Conservation (phyloP, 2,888 invertebrate species). For the Macropis europaea region DNA sequence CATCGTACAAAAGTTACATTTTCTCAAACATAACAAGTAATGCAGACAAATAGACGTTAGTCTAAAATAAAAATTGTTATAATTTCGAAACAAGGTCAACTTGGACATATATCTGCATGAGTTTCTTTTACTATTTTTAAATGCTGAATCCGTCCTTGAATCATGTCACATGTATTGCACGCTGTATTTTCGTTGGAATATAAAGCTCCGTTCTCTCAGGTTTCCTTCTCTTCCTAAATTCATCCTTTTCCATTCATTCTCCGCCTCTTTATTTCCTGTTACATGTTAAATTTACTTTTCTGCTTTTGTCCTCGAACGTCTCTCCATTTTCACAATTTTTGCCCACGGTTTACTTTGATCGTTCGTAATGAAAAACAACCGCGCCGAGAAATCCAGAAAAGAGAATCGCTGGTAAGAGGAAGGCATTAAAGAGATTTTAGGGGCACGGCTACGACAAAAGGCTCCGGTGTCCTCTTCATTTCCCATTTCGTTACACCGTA, state of each 20-base stretch:
- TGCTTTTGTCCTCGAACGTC: neutral
- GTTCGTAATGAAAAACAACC: slow-evolving; percentile 42
- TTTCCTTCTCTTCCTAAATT: neutral
- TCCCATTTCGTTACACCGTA: neutral
- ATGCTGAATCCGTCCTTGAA: no score
- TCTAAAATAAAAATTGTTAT: no score
- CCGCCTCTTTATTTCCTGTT: neutral
- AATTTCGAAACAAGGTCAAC: no score
- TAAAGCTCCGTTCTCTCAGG: neutral
- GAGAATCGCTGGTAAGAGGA: slow-evolving; percentile 14
- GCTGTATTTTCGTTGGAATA: slow-evolving; percentile 10
- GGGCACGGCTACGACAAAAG: neutral
- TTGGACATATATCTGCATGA: no score
- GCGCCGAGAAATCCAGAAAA: slow-evolving; percentile 13
- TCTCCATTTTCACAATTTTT: neutral
- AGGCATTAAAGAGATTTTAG: slow-evolving; percentile 24
- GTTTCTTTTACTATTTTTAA: no score
- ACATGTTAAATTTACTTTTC: slow-evolving; percentile 15
- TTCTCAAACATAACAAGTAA: no score
- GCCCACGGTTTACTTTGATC: slow-evolving; percentile 48
- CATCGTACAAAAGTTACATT: no score
- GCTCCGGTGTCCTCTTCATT: neutral
- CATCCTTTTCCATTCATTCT: neutral
- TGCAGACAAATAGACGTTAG: no score
- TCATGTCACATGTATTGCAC: no score